Conservation (phyloP, 2,888 invertebrate genomes). For the Caenorhabditis sp. region DNA sequence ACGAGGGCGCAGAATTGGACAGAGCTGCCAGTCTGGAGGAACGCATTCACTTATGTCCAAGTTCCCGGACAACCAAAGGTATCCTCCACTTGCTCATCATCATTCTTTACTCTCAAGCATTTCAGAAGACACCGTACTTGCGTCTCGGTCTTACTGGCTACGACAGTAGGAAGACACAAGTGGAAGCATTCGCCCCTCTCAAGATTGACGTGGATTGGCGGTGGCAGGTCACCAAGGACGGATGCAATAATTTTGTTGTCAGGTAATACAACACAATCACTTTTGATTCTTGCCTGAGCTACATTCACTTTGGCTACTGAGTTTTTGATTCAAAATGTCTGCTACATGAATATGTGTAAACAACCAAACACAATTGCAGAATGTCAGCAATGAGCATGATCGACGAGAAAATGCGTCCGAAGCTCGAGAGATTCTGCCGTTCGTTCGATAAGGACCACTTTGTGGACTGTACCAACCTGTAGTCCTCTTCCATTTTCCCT, state of each 20-base stretch:
- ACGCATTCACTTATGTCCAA: conserved; percentile 69
- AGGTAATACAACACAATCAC: conserved; percentile 38
- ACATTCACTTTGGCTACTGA: no score
- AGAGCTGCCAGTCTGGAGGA: conserved; percentile 64
- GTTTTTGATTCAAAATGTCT: no score
- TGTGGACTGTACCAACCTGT: conserved; percentile 66
- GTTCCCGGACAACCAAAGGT: conserved; percentile 46
- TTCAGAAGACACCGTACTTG: conserved; percentile 41
- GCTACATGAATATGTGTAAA: no score
- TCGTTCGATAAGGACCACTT: conserved; percentile 65
- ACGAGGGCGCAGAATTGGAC: conserved; percentile 50
- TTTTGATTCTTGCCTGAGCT: neutral
- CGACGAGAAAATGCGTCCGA: conserved; percentile 49
- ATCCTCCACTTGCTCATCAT: neutral
- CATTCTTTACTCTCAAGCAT: neutral
- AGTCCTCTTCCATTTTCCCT: conserved; percentile 7
- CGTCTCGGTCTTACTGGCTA: conserved; percentile 59
- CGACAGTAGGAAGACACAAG: conserved; percentile 45
- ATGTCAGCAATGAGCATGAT: conserved; percentile 69
- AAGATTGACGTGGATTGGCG: conserved; percentile 70
- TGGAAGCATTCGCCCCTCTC: conserved; percentile 63
- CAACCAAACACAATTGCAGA: no score
- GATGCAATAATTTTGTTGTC: conserved; percentile 67
- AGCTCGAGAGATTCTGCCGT: conserved; percentile 63
- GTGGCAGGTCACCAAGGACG: conserved; percentile 61